phyloP scores from a whole-genome alignment of 2,113 vertebrate genomes.

The Grammomys dolichurus region DNA sequence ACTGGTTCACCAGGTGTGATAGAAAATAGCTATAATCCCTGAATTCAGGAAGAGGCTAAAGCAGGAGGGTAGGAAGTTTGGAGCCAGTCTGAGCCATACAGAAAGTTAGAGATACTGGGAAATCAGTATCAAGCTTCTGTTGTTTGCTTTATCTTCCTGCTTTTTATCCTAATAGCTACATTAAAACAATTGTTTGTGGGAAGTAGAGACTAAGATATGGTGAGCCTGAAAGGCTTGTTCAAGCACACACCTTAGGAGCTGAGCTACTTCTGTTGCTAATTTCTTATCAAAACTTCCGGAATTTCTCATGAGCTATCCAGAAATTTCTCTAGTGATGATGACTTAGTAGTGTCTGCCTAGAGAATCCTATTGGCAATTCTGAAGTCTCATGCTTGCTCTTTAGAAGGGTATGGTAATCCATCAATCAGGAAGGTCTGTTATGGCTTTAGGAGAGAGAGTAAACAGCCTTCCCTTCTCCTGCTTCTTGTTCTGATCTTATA shows the following conservation, averaged over 20 bases:
- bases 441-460: background rate
- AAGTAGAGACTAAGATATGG: background rate
- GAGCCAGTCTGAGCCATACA: background rate
- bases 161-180: background rate
- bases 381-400: background rate
- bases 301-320: background rate
- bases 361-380: background rate
- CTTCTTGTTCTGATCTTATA: background rate
- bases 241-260: background rate
- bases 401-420: too few relatives aligned
- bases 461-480: background rate
- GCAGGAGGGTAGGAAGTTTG: background rate
- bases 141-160: background rate
- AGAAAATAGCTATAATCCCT: background rate
- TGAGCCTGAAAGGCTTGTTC: background rate
- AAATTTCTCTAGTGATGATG: background rate
- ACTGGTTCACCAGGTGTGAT: background rate
- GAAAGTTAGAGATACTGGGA: background rate
- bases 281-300: background rate
- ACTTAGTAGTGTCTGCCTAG: background rate
- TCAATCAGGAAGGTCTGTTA: background rate
- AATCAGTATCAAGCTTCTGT: background rate
- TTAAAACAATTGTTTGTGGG: background rate
- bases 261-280: background rate
- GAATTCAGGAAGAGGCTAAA: background rate